Evolutionary conservation across 2,113 vertebrate genomes (phyloP).

Genomic region (Brachyistius frenatus): DNA sequence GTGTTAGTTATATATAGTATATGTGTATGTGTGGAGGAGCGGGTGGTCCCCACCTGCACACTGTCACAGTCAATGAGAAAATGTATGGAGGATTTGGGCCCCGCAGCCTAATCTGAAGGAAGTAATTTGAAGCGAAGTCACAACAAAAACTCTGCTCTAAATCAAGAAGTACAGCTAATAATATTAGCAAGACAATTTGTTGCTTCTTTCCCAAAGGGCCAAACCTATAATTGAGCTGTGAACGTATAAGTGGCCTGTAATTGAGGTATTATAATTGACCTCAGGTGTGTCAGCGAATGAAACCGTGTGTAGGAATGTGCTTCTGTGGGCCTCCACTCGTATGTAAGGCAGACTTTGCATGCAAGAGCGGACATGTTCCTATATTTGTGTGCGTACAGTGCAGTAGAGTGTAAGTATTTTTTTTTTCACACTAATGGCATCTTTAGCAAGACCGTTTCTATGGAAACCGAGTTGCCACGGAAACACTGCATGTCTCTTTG

Average conservation of each 20-base stretch:
- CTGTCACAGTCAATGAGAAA: slow-evolving; percentile 53
- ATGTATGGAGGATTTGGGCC: slow-evolving; percentile 43
- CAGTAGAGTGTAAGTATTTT: slow-evolving; percentile 73
- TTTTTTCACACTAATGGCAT: slow-evolving; percentile 86
- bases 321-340: neutral
- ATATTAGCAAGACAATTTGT: slow-evolving; percentile 55
- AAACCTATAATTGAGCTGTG: slow-evolving; percentile 55
- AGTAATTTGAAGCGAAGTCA: slow-evolving; percentile 30
- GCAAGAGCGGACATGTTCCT: slow-evolving; percentile 31
- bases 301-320: neutral
- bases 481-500: slow-evolving; percentile 87
- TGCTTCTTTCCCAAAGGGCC: slow-evolving; percentile 40
- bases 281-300: slow-evolving; percentile 53
- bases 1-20: slow-evolving; percentile 40
- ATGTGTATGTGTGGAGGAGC: slow-evolving; percentile 27
- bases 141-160: slow-evolving; percentile 37
- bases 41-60: slow-evolving; percentile 41
- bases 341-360: neutral
- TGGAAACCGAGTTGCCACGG: slow-evolving; percentile 88
- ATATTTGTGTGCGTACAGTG: slow-evolving; percentile 69
- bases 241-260: slow-evolving; percentile 54
- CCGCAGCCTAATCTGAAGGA: slow-evolving; percentile 40
- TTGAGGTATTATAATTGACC: slow-evolving; percentile 56
- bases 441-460: slow-evolving; percentile 84
- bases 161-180: slow-evolving; percentile 34